phyloP scores from a whole-genome alignment of 2,797 vertebrate species.

The Tapera naevia region DNA sequence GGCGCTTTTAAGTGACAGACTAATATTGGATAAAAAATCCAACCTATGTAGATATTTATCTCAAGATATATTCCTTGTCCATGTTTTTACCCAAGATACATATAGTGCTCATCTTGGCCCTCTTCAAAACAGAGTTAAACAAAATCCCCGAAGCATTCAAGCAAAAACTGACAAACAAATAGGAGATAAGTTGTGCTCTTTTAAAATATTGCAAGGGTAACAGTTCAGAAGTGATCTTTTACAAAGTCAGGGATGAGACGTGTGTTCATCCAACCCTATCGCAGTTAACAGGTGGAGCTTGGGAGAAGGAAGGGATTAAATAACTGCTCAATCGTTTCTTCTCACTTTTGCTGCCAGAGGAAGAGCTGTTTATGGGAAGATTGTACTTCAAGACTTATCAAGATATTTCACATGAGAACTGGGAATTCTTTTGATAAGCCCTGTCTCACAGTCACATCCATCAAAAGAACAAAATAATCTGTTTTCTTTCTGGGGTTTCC shows the following conservation, averaged over 20 bases:
- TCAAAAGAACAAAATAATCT: conserved; percentile 18
- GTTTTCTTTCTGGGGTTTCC: background rate
- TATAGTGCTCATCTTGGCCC: background rate
- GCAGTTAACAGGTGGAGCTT: background rate
- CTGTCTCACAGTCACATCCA: background rate
- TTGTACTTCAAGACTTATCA: conserved; percentile 29
- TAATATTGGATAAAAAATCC: background rate
- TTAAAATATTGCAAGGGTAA: accelerated
- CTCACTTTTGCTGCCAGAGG: conserved; percentile 18
- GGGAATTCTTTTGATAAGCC: conserved; percentile 46
- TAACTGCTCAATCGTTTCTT: background rate
- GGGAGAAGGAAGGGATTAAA: conserved; percentile 16
- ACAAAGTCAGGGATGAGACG: background rate
- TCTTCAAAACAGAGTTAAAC: background rate
- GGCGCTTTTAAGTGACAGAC: background rate
- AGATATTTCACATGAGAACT: conserved; percentile 30
- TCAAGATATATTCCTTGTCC: background rate
- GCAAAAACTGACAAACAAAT: accelerated
- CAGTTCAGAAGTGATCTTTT: background rate
- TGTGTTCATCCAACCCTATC: background rate
- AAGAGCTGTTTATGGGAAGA: conserved; percentile 46
- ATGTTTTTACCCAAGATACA: background rate
- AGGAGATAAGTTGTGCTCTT: background rate
- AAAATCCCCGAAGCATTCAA: background rate
- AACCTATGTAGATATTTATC: background rate